phyloP scores from a whole-genome alignment of 2,888 invertebrate genomes.

The Acleris laterana region DNA sequence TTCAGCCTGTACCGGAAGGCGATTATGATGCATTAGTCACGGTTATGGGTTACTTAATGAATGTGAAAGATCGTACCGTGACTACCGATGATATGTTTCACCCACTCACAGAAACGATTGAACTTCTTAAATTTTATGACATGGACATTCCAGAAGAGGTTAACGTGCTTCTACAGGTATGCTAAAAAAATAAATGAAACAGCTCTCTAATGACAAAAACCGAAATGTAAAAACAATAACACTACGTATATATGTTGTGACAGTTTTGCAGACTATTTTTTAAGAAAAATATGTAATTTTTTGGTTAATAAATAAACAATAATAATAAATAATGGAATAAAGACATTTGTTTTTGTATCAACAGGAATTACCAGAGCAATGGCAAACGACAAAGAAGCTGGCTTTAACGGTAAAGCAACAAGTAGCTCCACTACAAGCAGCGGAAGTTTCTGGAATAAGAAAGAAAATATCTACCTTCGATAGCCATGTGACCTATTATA shows the following conservation, averaged over 20 bases:
- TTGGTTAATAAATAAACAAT: no score
- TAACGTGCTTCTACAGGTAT: conserved; percentile 92
- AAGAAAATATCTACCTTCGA: conserved; percentile 95
- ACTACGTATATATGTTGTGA: no score
- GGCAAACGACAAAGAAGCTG: conserved; percentile 97
- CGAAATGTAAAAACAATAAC: no score
- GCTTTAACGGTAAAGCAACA: conserved; percentile 96
- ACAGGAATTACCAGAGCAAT: conserved; percentile 96
- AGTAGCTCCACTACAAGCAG: conserved; percentile 96
- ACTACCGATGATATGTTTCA: conserved; percentile 98
- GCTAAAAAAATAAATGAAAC: neutral
- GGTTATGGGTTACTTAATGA: conserved; percentile 96
- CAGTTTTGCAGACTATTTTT: no score
- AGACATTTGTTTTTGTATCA: conserved; percentile 43
- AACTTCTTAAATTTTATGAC: conserved; percentile 95
- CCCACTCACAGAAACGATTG: conserved; percentile 96
- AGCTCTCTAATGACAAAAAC: neutral
- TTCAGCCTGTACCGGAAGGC: conserved; percentile 92
- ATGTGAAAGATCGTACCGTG: conserved; percentile 94
- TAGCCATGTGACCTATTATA: conserved; percentile 90
- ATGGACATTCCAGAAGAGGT: conserved; percentile 99
- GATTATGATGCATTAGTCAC: conserved; percentile 94
- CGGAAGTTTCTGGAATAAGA: conserved; percentile 95
- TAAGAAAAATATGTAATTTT: no score
- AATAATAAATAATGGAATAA: no score